Conservation (phyloP, 2,888 invertebrate species). For the Apamea anceps region DNA sequence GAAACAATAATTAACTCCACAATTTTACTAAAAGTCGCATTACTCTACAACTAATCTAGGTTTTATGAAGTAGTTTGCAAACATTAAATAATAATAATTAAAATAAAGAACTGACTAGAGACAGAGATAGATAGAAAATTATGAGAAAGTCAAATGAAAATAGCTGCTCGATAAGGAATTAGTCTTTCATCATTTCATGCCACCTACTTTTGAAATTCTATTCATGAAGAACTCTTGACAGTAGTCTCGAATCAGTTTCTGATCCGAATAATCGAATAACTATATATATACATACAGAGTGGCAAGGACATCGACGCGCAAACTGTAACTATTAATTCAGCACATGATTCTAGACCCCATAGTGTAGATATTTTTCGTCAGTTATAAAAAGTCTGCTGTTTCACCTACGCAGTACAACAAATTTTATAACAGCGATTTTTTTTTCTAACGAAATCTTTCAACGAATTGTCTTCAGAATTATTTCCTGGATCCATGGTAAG, state of each 20-base stretch:
- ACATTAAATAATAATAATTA: constrained; percentile 21
- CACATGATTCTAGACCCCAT: too few relatives aligned
- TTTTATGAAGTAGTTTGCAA: constrained; percentile 22
- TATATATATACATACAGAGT: too few relatives aligned
- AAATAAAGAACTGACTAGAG: constrained; percentile 56
- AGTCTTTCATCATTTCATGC: not conserved
- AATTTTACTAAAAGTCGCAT: constrained; percentile 20
- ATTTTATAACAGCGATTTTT: not conserved
- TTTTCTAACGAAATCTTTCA: not conserved
- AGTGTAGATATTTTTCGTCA: not conserved
- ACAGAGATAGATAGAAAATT: constrained; percentile 33
- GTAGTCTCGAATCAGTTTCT: too few relatives aligned
- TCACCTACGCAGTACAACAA: not conserved
- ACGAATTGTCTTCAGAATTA: not conserved
- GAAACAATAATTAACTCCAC: constrained; percentile 43
- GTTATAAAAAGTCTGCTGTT: not conserved
- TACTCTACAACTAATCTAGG: constrained; percentile 34
- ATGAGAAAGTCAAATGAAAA: constrained; percentile 13
- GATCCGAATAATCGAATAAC: too few relatives aligned
- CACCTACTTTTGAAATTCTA: not conserved
- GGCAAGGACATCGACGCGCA: too few relatives aligned
- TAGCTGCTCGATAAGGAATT: constrained; percentile 13
- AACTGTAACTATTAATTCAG: too few relatives aligned
- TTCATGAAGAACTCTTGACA: too few relatives aligned
- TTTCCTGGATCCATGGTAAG: not conserved